Conservation (phyloP, 2,797 vertebrate genomes). For the Ispidina lecontei region DNA sequence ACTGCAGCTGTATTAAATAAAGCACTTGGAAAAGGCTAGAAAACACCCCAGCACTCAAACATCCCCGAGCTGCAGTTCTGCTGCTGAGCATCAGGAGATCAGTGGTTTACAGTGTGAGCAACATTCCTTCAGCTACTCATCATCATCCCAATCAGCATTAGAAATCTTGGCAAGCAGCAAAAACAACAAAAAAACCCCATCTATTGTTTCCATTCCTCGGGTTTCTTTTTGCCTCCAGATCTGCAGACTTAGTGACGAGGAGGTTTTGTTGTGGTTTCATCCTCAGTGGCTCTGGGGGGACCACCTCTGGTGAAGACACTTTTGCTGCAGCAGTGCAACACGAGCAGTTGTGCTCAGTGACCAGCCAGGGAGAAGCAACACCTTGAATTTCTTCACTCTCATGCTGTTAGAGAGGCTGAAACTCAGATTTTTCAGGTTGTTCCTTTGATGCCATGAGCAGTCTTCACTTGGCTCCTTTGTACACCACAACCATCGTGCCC, state of each 20-base stretch:
- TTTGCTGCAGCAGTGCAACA: neutral
- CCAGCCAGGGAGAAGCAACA: neutral
- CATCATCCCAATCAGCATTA: slow-evolving; percentile 37
- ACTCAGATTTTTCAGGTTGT: neutral
- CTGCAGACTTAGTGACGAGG: neutral
- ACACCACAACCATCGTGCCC: neutral
- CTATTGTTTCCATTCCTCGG: slow-evolving; percentile 30
- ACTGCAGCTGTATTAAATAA: slow-evolving; percentile 75
- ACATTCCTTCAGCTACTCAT: slow-evolving; percentile 35
- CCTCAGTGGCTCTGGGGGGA: neutral
- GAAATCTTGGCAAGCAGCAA: slow-evolving; percentile 41
- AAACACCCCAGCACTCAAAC: slow-evolving; percentile 48
- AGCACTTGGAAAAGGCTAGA: slow-evolving; percentile 41
- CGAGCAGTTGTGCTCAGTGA: neutral
- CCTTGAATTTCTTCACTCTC: neutral
- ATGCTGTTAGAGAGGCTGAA: neutral
- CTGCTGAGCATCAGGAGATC: slow-evolving; percentile 44
- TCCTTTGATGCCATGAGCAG: neutral
- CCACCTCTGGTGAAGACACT: slow-evolving; percentile 21
- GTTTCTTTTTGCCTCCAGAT: neutral
- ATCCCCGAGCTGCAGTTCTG: slow-evolving; percentile 62
- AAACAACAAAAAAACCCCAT: neutral
- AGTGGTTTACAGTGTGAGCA: slow-evolving; percentile 36
- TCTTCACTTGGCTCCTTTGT: neutral
- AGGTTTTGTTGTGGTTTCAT: slow-evolving; percentile 18